phyloP scores from a whole-genome alignment of 2,797 vertebrate genomes.

The Propithecus deckenii region DNA sequence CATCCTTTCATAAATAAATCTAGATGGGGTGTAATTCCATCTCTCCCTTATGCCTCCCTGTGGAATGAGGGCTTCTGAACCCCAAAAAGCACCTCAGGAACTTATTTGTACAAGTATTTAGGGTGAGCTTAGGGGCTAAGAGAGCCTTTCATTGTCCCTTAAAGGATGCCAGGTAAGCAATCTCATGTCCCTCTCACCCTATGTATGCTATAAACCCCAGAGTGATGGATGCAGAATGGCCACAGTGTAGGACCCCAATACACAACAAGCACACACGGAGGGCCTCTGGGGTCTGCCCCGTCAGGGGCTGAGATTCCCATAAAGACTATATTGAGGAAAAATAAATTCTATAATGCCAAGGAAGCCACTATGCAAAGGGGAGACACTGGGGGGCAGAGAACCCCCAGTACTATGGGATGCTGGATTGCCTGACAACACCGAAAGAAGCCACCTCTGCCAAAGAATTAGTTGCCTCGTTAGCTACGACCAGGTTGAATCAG shows the following conservation, averaged over 20 bases:
- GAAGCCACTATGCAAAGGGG: not conserved
- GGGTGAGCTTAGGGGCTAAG: not conserved
- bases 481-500: slow-evolving; percentile 70
- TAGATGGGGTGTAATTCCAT: not conserved
- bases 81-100: not conserved
- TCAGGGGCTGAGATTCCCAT: not conserved
- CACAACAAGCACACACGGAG: not conserved
- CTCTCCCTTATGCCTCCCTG: not conserved
- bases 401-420: not conserved
- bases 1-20: not conserved
- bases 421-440: slow-evolving; percentile 35
- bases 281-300: not conserved
- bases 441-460: slow-evolving; percentile 73
- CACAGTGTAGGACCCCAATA: not conserved
- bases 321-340: not conserved
- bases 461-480: slow-evolving; percentile 79
- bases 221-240: not conserved
- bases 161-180: not conserved
- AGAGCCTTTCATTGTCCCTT: not conserved
- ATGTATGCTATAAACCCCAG: not conserved
- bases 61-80: not conserved
- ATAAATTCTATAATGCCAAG: not conserved
- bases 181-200: not conserved
- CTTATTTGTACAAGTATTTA: not conserved
- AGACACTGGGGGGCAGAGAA: slow-evolving; percentile 34